phyloP scores from a whole-genome alignment of 2,113 vertebrate species.

The Ranitomeya imitator region DNA sequence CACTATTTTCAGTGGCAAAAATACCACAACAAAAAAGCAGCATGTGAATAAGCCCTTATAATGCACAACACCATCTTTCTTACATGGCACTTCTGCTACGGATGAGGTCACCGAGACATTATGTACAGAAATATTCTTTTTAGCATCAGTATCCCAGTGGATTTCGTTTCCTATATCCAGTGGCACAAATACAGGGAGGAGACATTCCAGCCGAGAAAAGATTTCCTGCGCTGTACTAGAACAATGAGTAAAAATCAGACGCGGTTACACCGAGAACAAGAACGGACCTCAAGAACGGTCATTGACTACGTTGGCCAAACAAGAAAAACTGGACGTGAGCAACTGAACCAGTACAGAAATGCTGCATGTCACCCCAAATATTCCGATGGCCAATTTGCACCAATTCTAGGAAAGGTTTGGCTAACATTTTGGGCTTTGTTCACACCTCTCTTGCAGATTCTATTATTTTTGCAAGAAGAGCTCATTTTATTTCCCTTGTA shows the following conservation, averaged over 20 bases:
- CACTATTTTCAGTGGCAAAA: too few species aligned
- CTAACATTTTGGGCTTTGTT: too few species aligned
- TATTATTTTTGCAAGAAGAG: too few species aligned
- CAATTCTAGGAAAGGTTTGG: too few species aligned
- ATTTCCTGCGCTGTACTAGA: background rate
- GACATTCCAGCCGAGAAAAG: background rate
- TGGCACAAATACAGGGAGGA: background rate
- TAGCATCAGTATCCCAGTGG: background rate
- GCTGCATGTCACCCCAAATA: too few species aligned
- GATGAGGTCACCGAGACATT: background rate
- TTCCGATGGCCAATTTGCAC: too few species aligned
- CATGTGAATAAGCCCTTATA: background rate
- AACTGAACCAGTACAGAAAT: too few species aligned
- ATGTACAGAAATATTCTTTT: background rate
- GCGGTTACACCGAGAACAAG: background rate
- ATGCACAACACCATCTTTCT: background rate
- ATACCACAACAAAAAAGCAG: too few species aligned
- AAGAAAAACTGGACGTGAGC: background rate
- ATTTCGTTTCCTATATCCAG: background rate
- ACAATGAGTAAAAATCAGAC: background rate
- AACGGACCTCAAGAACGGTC: background rate
- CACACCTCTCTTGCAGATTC: too few species aligned
- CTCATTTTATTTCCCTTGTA: too few species aligned
- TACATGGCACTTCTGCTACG: background rate
- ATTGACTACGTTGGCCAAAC: background rate